Evolutionary conservation across 2,888 invertebrate species (phyloP), one percentile per base, ranked within the genome.

Genomic region (Panzeria rudis): DNA sequence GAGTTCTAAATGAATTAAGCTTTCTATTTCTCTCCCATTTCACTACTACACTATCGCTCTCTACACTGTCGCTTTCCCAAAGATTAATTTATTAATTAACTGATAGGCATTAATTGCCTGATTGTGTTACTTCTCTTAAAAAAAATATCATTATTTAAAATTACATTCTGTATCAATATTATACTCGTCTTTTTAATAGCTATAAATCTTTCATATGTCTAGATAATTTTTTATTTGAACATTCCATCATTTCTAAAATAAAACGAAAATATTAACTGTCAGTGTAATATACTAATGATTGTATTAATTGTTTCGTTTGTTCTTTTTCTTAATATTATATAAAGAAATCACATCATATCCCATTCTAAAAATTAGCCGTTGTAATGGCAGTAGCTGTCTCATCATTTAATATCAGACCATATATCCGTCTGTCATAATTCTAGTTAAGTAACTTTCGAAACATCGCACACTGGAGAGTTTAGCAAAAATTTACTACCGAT

Each of bases 271-370:
- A 32, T 15, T 5, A 59, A 32, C 6, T 15, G 59, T 13, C 32
- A 32, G 1, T 32, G 25, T 17, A 66, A 47, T 66, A 66, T 66
- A 66, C 29, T 29, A 17, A 25, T 17, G n/a, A 66, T 66, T 62
- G 23, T 25, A 6, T 23, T 38, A 41, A 41, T 62, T 25, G 44
- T 47, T 64, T 64, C 64, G 17, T 41, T 62, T 64, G 25, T 7
- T n/a, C n/a, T n/a, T 59, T 59, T 35, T 59, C 0, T 3, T 11
- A 52, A 20, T 17, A 9, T 59, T 59, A n/a, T 32, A 32, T 62
- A 23, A 62, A 62, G 17, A 11, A 38, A 41, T 62, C 23, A 41
- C 23, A 62, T 15, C 25, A 23, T 62, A 25, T 23, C 0, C 15
- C 41, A 41, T 23, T 41, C 38, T 17, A 62, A 23, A 17, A 41